These are phyloP conservation scores for Mixornis gularis DNA, from an alignment of 2,113 vertebrate species.

Conservation along the genomic window DNA sequence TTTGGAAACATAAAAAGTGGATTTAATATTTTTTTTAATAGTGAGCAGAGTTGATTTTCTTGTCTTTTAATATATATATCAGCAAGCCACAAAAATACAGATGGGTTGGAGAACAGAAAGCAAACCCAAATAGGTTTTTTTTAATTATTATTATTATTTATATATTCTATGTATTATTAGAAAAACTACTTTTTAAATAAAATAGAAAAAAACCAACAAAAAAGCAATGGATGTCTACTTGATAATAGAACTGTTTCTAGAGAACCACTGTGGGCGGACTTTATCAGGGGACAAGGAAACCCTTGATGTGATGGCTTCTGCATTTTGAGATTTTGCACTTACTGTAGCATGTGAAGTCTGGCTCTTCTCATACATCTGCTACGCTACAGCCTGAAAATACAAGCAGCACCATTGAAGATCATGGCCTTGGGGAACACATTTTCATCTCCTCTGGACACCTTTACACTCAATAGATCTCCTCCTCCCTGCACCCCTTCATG, in stretches of 20 bases:
- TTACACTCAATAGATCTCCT: slow-evolving; percentile 31
- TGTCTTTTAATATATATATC: slow-evolving; percentile 72
- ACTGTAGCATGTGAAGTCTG: slow-evolving; percentile 45
- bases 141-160: slow-evolving; percentile 74
- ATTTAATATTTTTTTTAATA: slow-evolving; percentile 65
- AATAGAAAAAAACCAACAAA: slow-evolving; percentile 21
- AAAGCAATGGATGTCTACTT: slow-evolving; percentile 65
- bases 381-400: slow-evolving; percentile 36
- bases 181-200: slow-evolving; percentile 66
- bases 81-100: slow-evolving; percentile 43
- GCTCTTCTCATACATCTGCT: slow-evolving; percentile 35
- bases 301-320: slow-evolving; percentile 58
- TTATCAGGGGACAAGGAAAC: slow-evolving; percentile 45
- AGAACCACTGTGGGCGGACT: slow-evolving; percentile 53
- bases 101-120: slow-evolving; percentile 66
- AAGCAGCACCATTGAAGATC: slow-evolving; percentile 44
- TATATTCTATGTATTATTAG: slow-evolving; percentile 74
- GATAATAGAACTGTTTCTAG: slow-evolving; percentile 59
- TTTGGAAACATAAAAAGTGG: slow-evolving; percentile 42
- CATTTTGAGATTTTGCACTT: slow-evolving; percentile 52
- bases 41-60: slow-evolving; percentile 74
- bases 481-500: not conserved
- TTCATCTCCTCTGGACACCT: slow-evolving; percentile 45
- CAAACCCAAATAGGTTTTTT: slow-evolving; percentile 64
- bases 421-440: slow-evolving; percentile 21